Conservation (phyloP, 1,140 invertebrate genomes). For the Aphelenchoides besseyi region DNA sequence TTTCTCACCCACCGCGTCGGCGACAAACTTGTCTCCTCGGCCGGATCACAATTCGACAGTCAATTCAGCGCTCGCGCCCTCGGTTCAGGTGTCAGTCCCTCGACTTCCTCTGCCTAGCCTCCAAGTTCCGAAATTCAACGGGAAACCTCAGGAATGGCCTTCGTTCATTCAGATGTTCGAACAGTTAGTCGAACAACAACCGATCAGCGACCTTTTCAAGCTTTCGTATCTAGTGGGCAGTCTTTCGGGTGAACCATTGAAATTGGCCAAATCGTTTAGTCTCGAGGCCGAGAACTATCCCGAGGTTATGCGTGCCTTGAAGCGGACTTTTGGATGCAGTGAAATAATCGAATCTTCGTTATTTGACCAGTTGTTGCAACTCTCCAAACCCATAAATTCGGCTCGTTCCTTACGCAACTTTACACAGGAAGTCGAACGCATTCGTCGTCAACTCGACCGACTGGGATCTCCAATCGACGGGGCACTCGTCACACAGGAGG, state of each 20-base stretch:
- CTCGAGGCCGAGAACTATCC: not conserved
- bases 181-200: not conserved
- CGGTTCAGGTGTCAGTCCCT: too few species aligned
- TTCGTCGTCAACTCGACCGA: not conserved
- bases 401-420: not conserved
- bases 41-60: too few species aligned
- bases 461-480: not conserved
- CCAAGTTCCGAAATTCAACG: not conserved
- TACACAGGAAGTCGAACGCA: not conserved
- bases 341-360: not conserved
- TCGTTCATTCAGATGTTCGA: conserved; percentile 47
- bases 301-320: not conserved
- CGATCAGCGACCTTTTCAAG: not conserved
- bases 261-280: not conserved
- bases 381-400: not conserved
- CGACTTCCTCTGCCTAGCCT: not conserved
- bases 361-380: not conserved
- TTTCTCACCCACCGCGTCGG: too few species aligned
- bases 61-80: too few species aligned
- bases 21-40: too few species aligned
- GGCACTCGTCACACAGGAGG: not conserved
- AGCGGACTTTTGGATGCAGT: not conserved
- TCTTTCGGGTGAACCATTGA: not conserved
- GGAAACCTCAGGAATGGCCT: conserved; percentile 49
- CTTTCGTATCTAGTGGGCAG: not conserved